Evolutionary conservation across 2,797 vertebrate species (phyloP).

Genomic region (Phalloptychus januarius): DNA sequence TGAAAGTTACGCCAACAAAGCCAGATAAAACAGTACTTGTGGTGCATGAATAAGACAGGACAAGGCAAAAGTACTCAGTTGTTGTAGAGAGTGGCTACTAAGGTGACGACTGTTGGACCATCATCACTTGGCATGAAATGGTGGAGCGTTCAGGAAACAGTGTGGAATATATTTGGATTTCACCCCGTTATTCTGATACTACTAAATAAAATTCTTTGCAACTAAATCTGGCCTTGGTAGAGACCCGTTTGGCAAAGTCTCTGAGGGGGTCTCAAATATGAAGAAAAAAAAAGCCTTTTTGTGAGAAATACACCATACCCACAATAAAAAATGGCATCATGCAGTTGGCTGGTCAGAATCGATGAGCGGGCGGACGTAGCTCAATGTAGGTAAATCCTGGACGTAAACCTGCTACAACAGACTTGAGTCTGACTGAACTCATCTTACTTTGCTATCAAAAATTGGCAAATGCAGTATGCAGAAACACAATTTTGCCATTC

Average conservation of each 20-base stretch:
- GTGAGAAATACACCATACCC: not conserved
- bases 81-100: too few relatives aligned
- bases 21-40: not conserved
- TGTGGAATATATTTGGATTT: not conserved
- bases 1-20: not conserved
- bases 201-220: not conserved
- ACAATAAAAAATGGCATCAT: not conserved
- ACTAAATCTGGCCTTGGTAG: not conserved
- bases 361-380: not conserved
- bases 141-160: not conserved
- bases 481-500: too few relatives aligned
- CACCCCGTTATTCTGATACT: not conserved
- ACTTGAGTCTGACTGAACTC: not conserved
- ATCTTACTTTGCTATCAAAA: not conserved
- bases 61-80: not conserved
- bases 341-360: not conserved
- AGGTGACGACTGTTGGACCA: not conserved
- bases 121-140: not conserved
- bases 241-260: not conserved
- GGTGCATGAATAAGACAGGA: not conserved
- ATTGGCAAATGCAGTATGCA: not conserved
- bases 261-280: not conserved
- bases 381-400: not conserved
- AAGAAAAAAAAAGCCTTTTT: not conserved
- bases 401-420: not conserved